A percentile compares a stretch with the other conserved stretches of the same genome.
These are phyloP conservation scores for Graptemys geographica DNA, from an alignment of 2,797 vertebrate species.

Conservation along the genomic window DNA sequence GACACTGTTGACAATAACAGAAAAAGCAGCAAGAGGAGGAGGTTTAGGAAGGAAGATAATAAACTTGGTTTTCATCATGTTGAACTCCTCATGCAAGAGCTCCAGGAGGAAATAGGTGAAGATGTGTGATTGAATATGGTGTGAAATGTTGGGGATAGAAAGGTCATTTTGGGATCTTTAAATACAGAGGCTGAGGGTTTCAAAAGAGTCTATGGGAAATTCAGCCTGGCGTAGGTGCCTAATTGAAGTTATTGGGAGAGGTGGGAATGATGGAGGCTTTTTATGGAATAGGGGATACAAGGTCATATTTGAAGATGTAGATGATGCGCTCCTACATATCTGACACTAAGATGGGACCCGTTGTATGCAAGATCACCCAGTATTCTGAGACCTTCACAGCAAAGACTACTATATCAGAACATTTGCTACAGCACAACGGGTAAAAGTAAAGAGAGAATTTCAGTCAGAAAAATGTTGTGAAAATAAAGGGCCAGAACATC, in stretches of 20 bases:
- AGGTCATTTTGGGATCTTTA: background rate
- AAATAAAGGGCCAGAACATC: background rate
- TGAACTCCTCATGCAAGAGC: background rate
- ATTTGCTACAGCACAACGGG: background rate
- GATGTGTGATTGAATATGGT: background rate
- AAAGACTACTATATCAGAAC: background rate
- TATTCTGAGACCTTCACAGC: background rate
- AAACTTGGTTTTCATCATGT: background rate
- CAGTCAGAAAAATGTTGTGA: background rate
- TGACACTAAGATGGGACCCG: background rate
- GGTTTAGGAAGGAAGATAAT: background rate
- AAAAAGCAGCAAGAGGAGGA: background rate
- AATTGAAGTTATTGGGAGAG: background rate
- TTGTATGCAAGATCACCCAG: background rate
- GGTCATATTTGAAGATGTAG: background rate
- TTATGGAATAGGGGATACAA: background rate
- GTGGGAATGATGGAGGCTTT: background rate
- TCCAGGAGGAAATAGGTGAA: background rate
- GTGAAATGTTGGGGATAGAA: background rate
- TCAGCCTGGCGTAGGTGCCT: background rate
- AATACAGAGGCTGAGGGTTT: background rate
- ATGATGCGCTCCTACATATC: background rate
- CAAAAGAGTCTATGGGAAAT: background rate
- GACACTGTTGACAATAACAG: background rate
- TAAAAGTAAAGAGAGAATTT: background rate